Evolutionary conservation across 2,797 vertebrate species (phyloP), one percentile per base, ranked within the genome.

Genomic region (Chiloscyllium punctatum): DNA sequence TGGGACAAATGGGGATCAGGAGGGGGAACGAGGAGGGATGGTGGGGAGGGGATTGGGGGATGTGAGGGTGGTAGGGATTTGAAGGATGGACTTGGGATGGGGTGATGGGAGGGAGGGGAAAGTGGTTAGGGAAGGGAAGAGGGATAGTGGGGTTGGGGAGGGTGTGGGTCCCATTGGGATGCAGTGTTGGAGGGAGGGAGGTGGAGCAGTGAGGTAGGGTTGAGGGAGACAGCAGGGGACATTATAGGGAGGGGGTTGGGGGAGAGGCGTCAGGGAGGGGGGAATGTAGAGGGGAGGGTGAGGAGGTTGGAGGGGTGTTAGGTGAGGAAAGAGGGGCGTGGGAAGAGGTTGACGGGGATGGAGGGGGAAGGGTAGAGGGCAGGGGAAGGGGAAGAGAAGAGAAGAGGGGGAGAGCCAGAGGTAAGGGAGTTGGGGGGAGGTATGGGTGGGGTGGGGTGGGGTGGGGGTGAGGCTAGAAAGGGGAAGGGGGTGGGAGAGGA

Each of bases 401-500:
- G n/a, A n/a, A n/a, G n/a, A n/a, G n/a, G n/a, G n/a, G n/a, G n/a
- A n/a, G n/a, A n/a, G n/a, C n/a, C 1, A 4, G 30, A 8, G 7
- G n/a, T 4, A 9, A 3, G 2, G 33, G 33, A 2, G 77, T 5
- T 2, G 30, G 9, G 30, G n/a, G 77, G 33, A 5, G 2, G 37
- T 33, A 16, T 1, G n/a, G n/a, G n/a, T n/a, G n/a, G n/a, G n/a
- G n/a, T n/a, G n/a, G 30, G 3, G 27, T 4, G 30, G 11, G 77
- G 11, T 0, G n/a, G 7, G n/a, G 33, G 74, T 25, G 4, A 33
- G 30, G 11, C 2, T 5, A 9, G n/a, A 11, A 2, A 33, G 33
- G 30, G 33, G 77, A 13, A 4, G 42, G n/a, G 3, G 53, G 94
- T 95, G 79, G 79, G 96, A 95, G 95, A 94, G 95, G 2, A 7